A percentile compares a stretch with the other conserved stretches of the same genome.
Conservation (phyloP, 2,888 invertebrate genomes). For the Nymphalis urticae region DNA sequence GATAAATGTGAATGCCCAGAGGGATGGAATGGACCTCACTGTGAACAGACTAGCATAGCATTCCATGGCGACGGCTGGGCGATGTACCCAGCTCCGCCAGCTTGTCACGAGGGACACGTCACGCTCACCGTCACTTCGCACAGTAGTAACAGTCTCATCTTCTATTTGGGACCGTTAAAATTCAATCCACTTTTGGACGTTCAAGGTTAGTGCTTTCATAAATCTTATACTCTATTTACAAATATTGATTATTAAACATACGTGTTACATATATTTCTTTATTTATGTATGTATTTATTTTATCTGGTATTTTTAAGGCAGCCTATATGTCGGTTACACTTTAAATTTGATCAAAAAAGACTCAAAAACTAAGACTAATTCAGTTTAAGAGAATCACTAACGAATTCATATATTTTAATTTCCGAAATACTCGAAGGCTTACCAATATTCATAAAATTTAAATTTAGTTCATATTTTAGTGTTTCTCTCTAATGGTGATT, state of each 20-base stretch:
- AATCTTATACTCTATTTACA: background rate
- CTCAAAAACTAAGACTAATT: no score
- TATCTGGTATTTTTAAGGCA: no score
- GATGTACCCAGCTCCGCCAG: slow-evolving; percentile 92
- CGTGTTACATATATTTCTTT: background rate
- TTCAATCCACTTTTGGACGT: slow-evolving; percentile 84
- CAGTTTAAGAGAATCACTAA: no score
- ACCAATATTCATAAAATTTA: no score
- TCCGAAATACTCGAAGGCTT: no score
- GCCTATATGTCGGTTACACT: no score
- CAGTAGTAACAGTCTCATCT: slow-evolving; percentile 89
- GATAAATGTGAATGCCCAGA: slow-evolving; percentile 90
- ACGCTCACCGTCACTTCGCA: slow-evolving; percentile 90
- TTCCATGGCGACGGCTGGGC: slow-evolving; percentile 97
- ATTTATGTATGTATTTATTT: no score
- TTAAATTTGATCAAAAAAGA: no score
- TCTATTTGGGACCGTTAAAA: slow-evolving; percentile 93
- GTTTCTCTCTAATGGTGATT: no score
- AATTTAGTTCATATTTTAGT: no score
- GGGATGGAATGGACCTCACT: slow-evolving; percentile 91
- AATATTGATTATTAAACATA: background rate
- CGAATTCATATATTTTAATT: no score
- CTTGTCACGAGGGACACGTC: slow-evolving; percentile 92
- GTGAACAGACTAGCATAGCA: slow-evolving; percentile 93
- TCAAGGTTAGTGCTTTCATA: slow-evolving; percentile 73